phyloP scores from a whole-genome alignment of 2,797 vertebrate species.

The Setipinna tenuifilis region DNA sequence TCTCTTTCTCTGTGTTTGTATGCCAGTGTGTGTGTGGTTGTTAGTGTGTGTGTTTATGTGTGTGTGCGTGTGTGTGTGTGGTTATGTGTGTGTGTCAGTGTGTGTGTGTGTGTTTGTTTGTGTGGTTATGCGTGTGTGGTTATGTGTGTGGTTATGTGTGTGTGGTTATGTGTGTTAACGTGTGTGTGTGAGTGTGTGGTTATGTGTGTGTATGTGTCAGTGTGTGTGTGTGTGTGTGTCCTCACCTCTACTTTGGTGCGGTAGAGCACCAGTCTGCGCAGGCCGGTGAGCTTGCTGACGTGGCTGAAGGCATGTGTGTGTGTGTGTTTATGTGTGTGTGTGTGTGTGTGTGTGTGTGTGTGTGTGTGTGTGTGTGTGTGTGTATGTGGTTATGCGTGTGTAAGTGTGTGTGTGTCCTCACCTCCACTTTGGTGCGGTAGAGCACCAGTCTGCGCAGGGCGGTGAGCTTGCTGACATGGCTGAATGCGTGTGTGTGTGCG shows the following conservation, averaged over 20 bases:
- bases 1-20: too few species aligned
- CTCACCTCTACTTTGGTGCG: conserved; percentile 88
- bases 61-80: not conserved
- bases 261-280: conserved; percentile 92
- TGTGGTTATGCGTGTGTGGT: conserved; percentile 66
- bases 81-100: not conserved
- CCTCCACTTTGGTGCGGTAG: conserved; percentile 91
- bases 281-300: conserved; percentile 84
- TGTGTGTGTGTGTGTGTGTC: not conserved
- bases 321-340: too few species aligned
- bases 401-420: too few species aligned
- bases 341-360: too few species aligned
- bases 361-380: too few species aligned
- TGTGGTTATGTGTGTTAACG: too few species aligned
- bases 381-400: not conserved
- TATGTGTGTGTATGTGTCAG: too few species aligned
- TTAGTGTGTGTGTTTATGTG: not conserved
- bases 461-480: conserved; percentile 87
- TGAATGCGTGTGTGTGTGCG: conserved; percentile 67
- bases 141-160: not conserved
- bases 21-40: too few species aligned
- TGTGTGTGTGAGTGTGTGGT: not conserved
- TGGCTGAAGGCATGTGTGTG: conserved; percentile 81
- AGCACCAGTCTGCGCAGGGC: conserved; percentile 89
- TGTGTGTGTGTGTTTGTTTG: not conserved